A percentile compares a stretch with the other conserved stretches of the same genome.
phyloP scores from a whole-genome alignment of 2,797 vertebrate species.

The Etheostoma perlongum region DNA sequence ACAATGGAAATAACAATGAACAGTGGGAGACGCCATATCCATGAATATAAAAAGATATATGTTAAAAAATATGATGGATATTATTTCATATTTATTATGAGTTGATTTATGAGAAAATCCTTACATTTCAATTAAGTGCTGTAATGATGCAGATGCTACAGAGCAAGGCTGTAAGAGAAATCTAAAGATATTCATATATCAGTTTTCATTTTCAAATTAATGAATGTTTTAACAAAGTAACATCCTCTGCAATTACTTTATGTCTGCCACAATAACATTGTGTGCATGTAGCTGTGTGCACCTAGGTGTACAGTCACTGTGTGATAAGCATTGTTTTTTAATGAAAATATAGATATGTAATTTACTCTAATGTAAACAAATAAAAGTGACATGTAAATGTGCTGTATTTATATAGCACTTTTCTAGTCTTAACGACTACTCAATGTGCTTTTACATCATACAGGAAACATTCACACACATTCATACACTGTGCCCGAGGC shows the following conservation, averaged over 20 bases:
- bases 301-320: neutral
- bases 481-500: too few relatives aligned
- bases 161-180: neutral
- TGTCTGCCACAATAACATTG: neutral
- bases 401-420: too few relatives aligned
- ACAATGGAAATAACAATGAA: neutral
- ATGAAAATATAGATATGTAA: slow-evolving; percentile 9
- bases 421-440: too few relatives aligned
- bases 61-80: too few relatives aligned
- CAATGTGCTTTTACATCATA: too few relatives aligned
- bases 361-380: slow-evolving; percentile 14
- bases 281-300: slow-evolving; percentile 2
- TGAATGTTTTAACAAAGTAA: neutral
- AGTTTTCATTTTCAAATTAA: slow-evolving; percentile 11
- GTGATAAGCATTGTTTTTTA: neutral
- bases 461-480: too few relatives aligned
- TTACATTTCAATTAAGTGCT: neutral
- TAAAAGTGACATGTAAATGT: slow-evolving; percentile 19
- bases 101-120: neutral
- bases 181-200: neutral
- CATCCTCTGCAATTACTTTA: neutral
- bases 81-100: too few relatives aligned
- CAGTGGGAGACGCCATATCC: neutral
- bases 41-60: neutral
- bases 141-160: neutral